Evolutionary conservation across 2,797 vertebrate genomes (phyloP).

Genomic region (Acanthurus tractus): DNA sequence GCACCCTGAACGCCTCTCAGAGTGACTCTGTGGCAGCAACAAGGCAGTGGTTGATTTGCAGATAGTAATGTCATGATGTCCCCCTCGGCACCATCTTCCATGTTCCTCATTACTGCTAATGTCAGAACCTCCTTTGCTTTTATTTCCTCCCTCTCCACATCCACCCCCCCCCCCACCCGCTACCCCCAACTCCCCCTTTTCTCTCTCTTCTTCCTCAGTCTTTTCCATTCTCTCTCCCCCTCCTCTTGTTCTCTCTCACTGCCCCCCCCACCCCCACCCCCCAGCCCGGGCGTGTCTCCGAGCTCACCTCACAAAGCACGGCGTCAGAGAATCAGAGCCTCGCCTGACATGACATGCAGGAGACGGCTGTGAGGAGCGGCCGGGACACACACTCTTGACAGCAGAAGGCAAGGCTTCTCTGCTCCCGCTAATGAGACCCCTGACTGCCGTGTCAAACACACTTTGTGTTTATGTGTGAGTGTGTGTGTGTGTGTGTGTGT

Average conservation of each 20-base stretch:
- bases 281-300: conserved; percentile 77
- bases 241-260: conserved; percentile 35
- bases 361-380: conserved; percentile 81
- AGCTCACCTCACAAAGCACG: conserved; percentile 82
- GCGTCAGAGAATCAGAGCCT: conserved; percentile 81
- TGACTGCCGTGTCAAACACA: conserved; percentile 81
- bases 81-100: conserved; percentile 77
- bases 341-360: conserved; percentile 85
- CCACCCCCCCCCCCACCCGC: background rate
- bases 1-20: conserved; percentile 60
- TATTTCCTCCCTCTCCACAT: conserved; percentile 53
- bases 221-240: conserved; percentile 26
- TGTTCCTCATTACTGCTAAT: conserved; percentile 86
- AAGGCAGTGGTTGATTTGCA: conserved; percentile 74
- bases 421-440: conserved; percentile 84
- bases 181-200: background rate
- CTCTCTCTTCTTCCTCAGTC: conserved; percentile 55
- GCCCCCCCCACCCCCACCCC: conserved; percentile 35
- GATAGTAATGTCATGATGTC: conserved; percentile 83
- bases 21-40: conserved; percentile 64
- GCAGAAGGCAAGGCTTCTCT: conserved; percentile 76
- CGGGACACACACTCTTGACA: conserved; percentile 81
- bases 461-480: conserved; percentile 42
- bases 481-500: too few relatives aligned
- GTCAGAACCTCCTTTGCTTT: conserved; percentile 82